Evolutionary conservation across 2,113 vertebrate species (phyloP), one percentile per base, ranked within the genome.

Genomic region (Beaufortia kweichowensis): DNA sequence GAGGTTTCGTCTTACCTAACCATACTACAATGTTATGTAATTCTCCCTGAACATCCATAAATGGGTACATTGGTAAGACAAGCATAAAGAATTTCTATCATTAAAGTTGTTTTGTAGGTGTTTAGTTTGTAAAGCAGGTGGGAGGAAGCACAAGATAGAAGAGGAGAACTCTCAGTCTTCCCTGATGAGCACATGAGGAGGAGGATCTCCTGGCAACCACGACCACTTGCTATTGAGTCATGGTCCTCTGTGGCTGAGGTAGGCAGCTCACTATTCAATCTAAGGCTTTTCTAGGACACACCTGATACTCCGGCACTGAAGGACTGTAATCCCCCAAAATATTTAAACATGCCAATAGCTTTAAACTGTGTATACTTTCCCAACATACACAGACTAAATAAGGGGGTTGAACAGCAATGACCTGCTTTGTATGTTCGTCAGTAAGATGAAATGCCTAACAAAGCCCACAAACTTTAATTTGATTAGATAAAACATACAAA

Each of bases 191-290:
- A 53, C 24, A 46, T 43, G 61, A 78, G 43, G 75, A 81, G 80
- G 65, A 82, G 71, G 76, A 64, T 75, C 71, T 70, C 65, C 76
- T 50, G 70, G 80, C 76, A 76, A 79, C 76, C 46, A 48, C 48
- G 11, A 57, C n/a, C 33, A 56, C 70, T 78, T 59, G 23, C 71
- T 39, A 14, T 31, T 82, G 76, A 78, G 59, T 82, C 80, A 75
- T 24, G 29, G 48, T 33, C 70, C 28, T n/a, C 59, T 64, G 50
- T 23, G 71, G 9, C n/a, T 69, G 41, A 78, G 33, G 12, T 62
- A 66, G 33, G 46, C 69, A 15, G 61, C 26, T 43, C 43, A 29
- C 59, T 66, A 59, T 64, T 63, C 43, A 23, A 17, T 61, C 43
- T 50, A 21, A 24, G 55, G 57, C 50, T 53, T 63, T 62, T 46